Evolutionary conservation across 2,888 invertebrate genomes (phyloP).

Genomic region (Pelosia muscerda): DNA sequence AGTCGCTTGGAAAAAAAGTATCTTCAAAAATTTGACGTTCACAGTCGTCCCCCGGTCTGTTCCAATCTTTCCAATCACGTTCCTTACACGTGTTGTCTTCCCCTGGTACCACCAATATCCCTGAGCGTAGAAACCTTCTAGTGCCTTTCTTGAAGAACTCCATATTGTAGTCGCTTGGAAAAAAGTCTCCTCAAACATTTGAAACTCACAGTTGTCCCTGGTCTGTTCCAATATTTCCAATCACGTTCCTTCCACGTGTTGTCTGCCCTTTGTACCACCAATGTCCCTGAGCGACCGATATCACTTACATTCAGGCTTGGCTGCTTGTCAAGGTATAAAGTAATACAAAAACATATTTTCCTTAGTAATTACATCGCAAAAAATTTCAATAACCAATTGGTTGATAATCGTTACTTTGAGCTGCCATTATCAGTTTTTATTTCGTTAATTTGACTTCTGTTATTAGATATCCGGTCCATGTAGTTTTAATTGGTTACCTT

Average conservation of each 20-base stretch:
- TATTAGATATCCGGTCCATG: constrained; percentile 3
- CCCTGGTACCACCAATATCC: too few species aligned
- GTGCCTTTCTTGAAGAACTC: too few species aligned
- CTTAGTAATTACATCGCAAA: background rate
- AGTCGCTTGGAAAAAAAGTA: too few species aligned
- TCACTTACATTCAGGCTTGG: constrained; percentile 1
- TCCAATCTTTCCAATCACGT: too few species aligned
- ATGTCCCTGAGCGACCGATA: background rate
- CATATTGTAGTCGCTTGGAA: too few species aligned
- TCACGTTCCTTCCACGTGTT: background rate
- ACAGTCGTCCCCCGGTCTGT: too few species aligned
- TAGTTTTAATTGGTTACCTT: constrained; percentile 1
- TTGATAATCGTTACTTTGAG: constrained; percentile 10
- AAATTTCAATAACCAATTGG: background rate
- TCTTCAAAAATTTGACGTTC: too few species aligned
- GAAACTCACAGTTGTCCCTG: too few species aligned
- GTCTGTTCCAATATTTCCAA: too few species aligned
- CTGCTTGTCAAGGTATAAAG: background rate
- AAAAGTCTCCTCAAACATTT: too few species aligned
- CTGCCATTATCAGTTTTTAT: constrained; percentile 9
- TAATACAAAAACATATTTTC: background rate
- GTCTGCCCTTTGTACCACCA: background rate
- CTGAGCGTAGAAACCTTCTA: too few species aligned
- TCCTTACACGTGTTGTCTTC: too few species aligned
- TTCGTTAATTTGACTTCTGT: background rate